Conservation (phyloP, 2,113 vertebrate genomes). For the Bungarus multicinctus region DNA sequence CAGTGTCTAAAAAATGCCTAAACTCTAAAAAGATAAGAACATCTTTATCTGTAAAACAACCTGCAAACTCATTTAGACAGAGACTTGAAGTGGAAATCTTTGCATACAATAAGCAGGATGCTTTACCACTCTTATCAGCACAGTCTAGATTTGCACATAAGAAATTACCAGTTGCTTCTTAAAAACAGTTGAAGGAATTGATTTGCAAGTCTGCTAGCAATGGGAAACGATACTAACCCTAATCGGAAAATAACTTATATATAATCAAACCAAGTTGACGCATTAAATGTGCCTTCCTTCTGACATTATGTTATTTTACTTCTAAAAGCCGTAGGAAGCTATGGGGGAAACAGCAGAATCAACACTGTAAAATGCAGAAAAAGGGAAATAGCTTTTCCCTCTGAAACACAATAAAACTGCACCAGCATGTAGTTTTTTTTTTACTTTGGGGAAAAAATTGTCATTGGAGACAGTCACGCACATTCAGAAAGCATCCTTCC, state of each 20-base stretch:
- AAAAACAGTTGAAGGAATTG: neutral
- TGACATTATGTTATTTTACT: neutral
- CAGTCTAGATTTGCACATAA: neutral
- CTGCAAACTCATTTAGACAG: neutral
- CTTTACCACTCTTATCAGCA: neutral
- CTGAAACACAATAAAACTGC: neutral
- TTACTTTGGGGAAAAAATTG: neutral
- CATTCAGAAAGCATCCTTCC: neutral
- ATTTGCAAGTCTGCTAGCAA: neutral
- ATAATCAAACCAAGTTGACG: neutral
- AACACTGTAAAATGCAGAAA: neutral
- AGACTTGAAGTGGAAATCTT: neutral
- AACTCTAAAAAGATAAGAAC: neutral
- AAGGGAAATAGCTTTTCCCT: neutral
- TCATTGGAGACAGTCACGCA: neutral
- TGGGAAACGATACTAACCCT: neutral
- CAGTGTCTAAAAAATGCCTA: neutral
- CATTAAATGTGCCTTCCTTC: neutral
- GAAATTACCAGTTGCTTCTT: neutral
- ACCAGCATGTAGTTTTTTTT: neutral
- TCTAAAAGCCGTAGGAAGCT: neutral
- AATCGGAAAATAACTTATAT: neutral
- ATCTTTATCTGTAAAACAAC: neutral
- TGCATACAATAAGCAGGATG: neutral
- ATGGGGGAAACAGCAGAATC: neutral